A percentile compares a stretch with the other conserved stretches of the same genome.
phyloP scores from a whole-genome alignment of 1,140 invertebrate genomes.

The Scaptomyza pallida region DNA sequence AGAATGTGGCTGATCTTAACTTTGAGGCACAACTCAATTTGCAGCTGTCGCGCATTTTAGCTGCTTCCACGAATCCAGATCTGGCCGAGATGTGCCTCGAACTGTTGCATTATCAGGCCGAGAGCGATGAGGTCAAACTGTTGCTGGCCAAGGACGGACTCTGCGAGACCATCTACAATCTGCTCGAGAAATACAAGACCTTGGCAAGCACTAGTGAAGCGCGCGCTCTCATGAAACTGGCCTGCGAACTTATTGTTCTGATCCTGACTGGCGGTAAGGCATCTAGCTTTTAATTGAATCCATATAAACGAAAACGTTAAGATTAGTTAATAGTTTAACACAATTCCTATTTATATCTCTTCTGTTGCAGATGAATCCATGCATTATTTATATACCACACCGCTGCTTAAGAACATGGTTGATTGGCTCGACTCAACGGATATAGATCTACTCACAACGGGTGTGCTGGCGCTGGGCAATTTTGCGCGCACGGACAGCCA shows the following conservation, averaged over 20 bases:
- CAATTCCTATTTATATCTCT: neutral
- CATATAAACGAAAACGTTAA: too few relatives aligned
- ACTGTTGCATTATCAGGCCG: constrained; percentile 89
- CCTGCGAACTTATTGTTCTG: constrained; percentile 93
- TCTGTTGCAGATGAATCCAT: constrained; percentile 91
- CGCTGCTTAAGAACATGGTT: constrained; percentile 86
- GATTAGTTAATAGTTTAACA: too few relatives aligned
- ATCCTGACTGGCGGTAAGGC: constrained; percentile 92
- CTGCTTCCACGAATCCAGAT: constrained; percentile 87
- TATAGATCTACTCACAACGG: constrained; percentile 91
- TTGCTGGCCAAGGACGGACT: constrained; percentile 90
- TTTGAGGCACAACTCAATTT: constrained; percentile 86
- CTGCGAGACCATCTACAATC: constrained; percentile 89
- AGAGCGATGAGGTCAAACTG: constrained; percentile 91
- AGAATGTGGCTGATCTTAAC: constrained; percentile 86
- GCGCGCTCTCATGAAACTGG: constrained; percentile 90
- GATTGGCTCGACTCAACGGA: constrained; percentile 91
- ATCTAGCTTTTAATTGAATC: too few relatives aligned
- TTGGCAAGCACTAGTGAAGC: constrained; percentile 88
- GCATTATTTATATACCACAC: constrained; percentile 89
- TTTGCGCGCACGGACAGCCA: constrained; percentile 94
- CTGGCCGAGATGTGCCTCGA: constrained; percentile 91
- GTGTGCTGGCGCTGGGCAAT: constrained; percentile 93
- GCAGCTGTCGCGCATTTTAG: constrained; percentile 86
- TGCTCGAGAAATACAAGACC: constrained; percentile 89